Base-by-base conservation (phyloP, 2,888 invertebrate species). In the Endotricha flammealis region DNA sequence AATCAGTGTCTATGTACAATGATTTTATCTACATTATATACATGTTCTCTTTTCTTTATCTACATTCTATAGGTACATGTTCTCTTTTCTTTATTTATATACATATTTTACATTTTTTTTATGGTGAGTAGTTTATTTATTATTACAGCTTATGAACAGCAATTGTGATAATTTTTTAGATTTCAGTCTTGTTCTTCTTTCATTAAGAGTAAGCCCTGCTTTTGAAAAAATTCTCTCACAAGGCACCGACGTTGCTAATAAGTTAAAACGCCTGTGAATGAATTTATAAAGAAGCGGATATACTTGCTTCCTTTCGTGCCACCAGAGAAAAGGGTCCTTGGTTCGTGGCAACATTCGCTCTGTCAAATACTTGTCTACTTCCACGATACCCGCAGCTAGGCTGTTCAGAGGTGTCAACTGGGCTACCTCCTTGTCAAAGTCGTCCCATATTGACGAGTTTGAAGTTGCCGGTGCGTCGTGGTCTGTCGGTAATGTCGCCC, bases 171-270 rank as follows among this genome's bases (percentile, higher is more conserved):
- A 24, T 32, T 25, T 32, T 5, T 23, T 12, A 2, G 12, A 12
- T 1, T 14, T 13, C 2, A 34, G 25, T 16, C 25, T 24, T 2
- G 32, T 24, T 9, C 32, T 14, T 12, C 24, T 12, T 8, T 32
- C 30, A 2, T 10, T 13, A 14, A 36, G 24, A 6, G 25, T 8
- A 9, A 11, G 36, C 1, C 36, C 32, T 6, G 31, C 31, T 24
- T 37, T 37, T 3, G 30, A 30, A 27, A 37, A 37, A 5, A 37
- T 31, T n/a, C 36, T 22, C 5, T 36, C 36, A 12, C 36, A 36
- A 1, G 36, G 36, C 0, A 30, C 38, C 8, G 32, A 32, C 1
- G 29, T 38, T 4, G 30, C 30, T 10, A 20, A 16, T 16, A 30
- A 9, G 6, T 11, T 17, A 4, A 17, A 20, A 9, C 29, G 29